Percentiles rank a stretch among this genome's conserved stretches.
Conservation (phyloP, 92 coral and sea anemone genomes). For the Epizoanthus fatuus region DNA sequence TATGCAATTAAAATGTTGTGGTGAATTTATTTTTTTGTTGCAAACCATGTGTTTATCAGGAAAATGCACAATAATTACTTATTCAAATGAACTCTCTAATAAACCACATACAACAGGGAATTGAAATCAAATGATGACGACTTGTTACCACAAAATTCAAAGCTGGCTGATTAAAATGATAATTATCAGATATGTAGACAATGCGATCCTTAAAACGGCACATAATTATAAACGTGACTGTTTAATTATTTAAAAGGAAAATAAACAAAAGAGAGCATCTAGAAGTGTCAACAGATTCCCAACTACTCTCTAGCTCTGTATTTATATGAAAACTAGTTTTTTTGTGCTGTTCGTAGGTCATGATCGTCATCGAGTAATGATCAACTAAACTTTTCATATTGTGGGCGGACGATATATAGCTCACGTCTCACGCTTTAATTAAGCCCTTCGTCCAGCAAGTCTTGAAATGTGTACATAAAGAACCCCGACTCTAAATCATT, state of each 20-base stretch:
- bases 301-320: background rate
- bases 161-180: background rate
- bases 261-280: background rate
- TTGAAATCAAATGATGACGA: too few relatives aligned
- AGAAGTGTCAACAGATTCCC: background rate
- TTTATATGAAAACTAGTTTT: background rate
- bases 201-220: background rate
- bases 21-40: too few relatives aligned
- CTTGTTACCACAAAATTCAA: too few relatives aligned
- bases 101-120: conserved; percentile 24
- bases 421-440: too few relatives aligned
- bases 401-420: too few relatives aligned
- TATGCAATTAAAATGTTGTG: too few relatives aligned
- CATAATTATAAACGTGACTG: background rate
- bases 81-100: conserved; percentile 1
- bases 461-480: too few relatives aligned
- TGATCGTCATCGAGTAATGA: too few relatives aligned
- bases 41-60: conserved; percentile 22
- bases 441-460: too few relatives aligned
- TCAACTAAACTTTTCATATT: too few relatives aligned
- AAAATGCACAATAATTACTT: conserved; percentile 11
- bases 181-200: background rate
- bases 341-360: too few relatives aligned
- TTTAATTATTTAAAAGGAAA: conserved; percentile 24
- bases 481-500: too few relatives aligned